phyloP scores from a whole-genome alignment of 2,113 vertebrate genomes.

The Vombatus ursinus region DNA sequence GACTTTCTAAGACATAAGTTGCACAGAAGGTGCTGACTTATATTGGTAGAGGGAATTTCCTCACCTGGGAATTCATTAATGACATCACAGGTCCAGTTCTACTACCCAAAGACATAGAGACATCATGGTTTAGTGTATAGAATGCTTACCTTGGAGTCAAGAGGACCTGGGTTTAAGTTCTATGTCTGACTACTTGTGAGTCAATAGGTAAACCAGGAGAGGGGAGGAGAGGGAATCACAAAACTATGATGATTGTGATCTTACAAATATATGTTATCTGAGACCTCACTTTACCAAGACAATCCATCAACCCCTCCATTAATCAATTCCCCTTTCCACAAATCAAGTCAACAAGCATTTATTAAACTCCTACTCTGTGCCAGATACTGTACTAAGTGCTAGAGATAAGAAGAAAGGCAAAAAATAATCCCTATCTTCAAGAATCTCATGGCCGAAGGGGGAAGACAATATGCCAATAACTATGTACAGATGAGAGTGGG shows the following conservation, averaged over 20 bases:
- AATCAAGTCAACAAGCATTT: neutral
- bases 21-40: neutral
- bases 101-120: neutral
- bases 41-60: neutral
- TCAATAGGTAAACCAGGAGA: neutral
- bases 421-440: neutral
- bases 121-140: neutral
- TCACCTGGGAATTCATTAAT: neutral
- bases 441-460: neutral
- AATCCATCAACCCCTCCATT: neutral
- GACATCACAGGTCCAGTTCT: neutral
- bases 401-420: neutral
- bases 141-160: neutral
- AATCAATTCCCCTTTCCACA: neutral
- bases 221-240: neutral
- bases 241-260: neutral
- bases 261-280: neutral
- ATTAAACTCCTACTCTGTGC: neutral
- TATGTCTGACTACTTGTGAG: neutral
- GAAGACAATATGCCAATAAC: neutral
- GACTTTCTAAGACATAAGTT: neutral
- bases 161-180: neutral
- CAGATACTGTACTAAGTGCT: neutral
- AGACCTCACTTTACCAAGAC: neutral
- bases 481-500: neutral